Evolutionary conservation across 2,888 invertebrate genomes (phyloP).

Genomic region (Amphimallon solstitiale): DNA sequence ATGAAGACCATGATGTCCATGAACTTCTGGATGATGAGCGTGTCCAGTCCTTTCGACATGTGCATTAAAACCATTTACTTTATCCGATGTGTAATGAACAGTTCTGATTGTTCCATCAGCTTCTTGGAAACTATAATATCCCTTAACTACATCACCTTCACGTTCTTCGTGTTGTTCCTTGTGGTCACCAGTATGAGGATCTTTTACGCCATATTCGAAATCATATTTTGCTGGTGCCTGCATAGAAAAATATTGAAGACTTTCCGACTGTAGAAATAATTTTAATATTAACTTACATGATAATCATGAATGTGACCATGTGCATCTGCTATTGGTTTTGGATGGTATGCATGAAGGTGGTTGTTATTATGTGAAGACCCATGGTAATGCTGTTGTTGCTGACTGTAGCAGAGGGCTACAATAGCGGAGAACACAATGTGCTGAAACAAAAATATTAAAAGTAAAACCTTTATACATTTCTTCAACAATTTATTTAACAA

Average conservation of each 20-base stretch:
- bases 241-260: background rate
- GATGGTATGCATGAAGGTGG: conserved; percentile 22
- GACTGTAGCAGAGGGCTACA: background rate
- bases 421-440: background rate
- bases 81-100: conserved; percentile 47
- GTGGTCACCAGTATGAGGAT: conserved; percentile 58
- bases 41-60: conserved; percentile 28
- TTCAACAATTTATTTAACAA: too few species aligned
- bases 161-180: conserved; percentile 59
- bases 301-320: conserved; percentile 37
- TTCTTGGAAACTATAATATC: conserved; percentile 57
- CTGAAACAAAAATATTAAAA: background rate
- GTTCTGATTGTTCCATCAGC: conserved; percentile 59
- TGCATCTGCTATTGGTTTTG: conserved; percentile 2
- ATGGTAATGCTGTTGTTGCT: background rate
- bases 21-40: conserved; percentile 12
- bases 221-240: conserved; percentile 50
- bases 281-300: conserved; percentile 33
- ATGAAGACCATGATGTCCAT: conserved; percentile 6
- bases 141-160: conserved; percentile 57
- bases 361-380: conserved; percentile 13
- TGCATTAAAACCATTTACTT: conserved; percentile 35
- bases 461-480: too few species aligned
- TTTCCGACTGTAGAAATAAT: background rate
- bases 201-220: conserved; percentile 59